A percentile compares a stretch with the other conserved stretches of the same genome.
Conservation (phyloP, 2,113 vertebrate genomes). For the Phalacrocorax brasilianus region DNA sequence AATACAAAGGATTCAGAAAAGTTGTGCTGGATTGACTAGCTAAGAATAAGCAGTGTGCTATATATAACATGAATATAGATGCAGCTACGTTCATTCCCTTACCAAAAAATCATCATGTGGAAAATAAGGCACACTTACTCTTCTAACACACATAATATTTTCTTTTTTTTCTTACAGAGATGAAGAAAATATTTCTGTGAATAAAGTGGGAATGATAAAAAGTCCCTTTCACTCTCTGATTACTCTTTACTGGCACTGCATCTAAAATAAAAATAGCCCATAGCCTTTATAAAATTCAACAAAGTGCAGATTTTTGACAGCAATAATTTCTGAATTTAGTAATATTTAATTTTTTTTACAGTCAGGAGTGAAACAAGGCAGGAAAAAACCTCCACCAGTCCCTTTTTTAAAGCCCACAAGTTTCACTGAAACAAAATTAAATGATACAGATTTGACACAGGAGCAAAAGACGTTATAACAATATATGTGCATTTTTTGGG, state of each 20-base stretch:
- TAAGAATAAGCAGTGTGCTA: background rate
- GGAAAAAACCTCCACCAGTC: background rate
- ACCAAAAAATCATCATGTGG: conserved; percentile 16
- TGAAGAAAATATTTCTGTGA: conserved; percentile 26
- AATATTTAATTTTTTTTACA: conserved; percentile 31
- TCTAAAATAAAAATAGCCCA: conserved; percentile 25
- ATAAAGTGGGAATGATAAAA: conserved; percentile 31
- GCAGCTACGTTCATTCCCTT: background rate
- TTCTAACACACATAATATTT: background rate
- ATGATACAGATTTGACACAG: conserved; percentile 29
- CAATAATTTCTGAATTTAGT: background rate
- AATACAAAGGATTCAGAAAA: background rate
- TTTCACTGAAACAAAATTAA: conserved; percentile 27
- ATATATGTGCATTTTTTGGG: background rate
- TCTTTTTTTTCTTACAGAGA: background rate
- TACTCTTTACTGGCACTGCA: conserved; percentile 20
- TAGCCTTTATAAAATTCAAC: conserved; percentile 12
- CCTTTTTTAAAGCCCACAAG: background rate
- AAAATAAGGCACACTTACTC: conserved; percentile 1
- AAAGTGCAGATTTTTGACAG: conserved; percentile 13
- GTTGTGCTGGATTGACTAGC: background rate
- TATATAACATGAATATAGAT: background rate
- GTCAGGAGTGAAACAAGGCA: background rate
- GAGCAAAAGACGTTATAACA: conserved; percentile 21
- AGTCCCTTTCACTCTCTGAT: conserved; percentile 18